Base-by-base conservation (phyloP, 2,888 invertebrate genomes). In the Tethea ocularis region DNA sequence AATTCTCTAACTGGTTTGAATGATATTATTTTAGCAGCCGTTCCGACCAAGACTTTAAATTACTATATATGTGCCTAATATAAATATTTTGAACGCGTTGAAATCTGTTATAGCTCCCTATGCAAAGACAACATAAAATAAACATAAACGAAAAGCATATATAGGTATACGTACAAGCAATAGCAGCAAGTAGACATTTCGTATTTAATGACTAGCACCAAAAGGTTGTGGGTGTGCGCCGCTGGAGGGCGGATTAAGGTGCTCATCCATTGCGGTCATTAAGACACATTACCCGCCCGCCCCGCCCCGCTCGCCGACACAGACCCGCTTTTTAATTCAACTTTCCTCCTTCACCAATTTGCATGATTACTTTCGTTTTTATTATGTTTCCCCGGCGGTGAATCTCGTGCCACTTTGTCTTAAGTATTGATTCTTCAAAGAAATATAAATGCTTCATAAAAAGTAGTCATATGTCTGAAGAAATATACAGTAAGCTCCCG, bases 301-400 rank as follows among this genome's bases (percentile, higher is more conserved):
- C 64, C 59, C 57, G 57, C 59, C 61, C 2, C 66, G 73, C 71
- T 67, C 74, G 64, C 74, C 76, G 62, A 74, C 76, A 72, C 81
- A 78, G 78, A 82, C 84, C 86, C 85, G 86, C 86, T 89, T 91
- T 92, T 93, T 93, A 93, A 93, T 93, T 93, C 93, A 91, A 92
- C 93, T 91, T 92, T 88, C 86, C 84, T 88, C 83, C 86, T 79
- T 82, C 80, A 78, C 83, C 91, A 91, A 93, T 93, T 93, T 93
- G 93, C 93, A 93, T 93, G 93, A 93, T 93, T 92, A 92, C 93
- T 92, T 91, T 91, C 89, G 85, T 89, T 93, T 93, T 93, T 91
- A 92, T 92, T 91, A 89, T 85, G 84, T 86, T 77, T 73, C 81
- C 75, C 76, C 75, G 68, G 71, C 75, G 78, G 71, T 79, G 82